Conservation (phyloP, 2,113 vertebrate species). For the Albula glossodonta region DNA sequence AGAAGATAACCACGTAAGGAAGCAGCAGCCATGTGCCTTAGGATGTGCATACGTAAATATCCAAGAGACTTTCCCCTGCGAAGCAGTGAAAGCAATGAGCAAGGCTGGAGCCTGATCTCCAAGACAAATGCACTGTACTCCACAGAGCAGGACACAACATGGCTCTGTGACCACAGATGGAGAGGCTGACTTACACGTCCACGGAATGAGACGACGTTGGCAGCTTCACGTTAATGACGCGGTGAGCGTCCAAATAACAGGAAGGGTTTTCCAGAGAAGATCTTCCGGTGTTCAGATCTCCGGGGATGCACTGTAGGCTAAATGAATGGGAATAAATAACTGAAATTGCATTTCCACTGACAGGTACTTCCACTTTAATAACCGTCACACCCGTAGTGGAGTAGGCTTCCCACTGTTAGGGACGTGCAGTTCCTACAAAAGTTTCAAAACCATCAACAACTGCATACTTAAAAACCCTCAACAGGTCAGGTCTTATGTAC, state of each 20-base stretch:
- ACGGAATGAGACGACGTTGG: background rate
- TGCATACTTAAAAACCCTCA: background rate
- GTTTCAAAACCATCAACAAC: background rate
- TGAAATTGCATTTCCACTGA: slow-evolving; percentile 8
- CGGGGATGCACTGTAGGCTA: slow-evolving; percentile 2
- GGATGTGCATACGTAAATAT: background rate
- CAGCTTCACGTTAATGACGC: background rate
- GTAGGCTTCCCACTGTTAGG: slow-evolving; percentile 17
- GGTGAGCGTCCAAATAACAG: background rate
- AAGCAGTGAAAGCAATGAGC: background rate
- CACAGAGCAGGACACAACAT: background rate
- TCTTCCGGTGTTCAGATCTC: slow-evolving; percentile 2
- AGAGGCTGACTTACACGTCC: background rate
- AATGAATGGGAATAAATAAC: slow-evolving; percentile 28
- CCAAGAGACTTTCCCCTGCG: no score
- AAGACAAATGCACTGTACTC: background rate
- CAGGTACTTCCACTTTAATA: slow-evolving; percentile 26
- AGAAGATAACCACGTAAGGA: background rate
- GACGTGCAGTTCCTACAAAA: background rate
- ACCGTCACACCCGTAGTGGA: background rate
- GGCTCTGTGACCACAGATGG: background rate
- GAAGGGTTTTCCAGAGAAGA: background rate
- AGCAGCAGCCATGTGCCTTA: background rate
- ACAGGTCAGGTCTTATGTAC: background rate
- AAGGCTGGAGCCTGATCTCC: background rate